Evolutionary conservation across 2,113 vertebrate species (phyloP).

Genomic region (Petromus typicus): DNA sequence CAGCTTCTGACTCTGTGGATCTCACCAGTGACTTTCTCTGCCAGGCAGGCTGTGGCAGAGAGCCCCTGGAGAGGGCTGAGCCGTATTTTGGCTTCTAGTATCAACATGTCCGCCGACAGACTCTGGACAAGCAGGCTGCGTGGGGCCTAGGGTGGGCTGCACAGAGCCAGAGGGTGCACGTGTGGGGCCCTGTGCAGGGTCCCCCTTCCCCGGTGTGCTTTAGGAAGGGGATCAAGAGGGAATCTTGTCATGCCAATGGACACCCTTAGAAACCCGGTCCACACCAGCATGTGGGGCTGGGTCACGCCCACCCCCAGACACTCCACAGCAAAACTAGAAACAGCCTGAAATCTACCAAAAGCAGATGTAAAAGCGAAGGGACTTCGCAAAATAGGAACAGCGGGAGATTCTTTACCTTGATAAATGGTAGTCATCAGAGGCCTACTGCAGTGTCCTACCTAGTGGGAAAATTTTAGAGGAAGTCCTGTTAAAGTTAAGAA

Average conservation of each 20-base stretch:
- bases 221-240: not conserved
- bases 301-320: not conserved
- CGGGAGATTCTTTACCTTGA: not conserved
- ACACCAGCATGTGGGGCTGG: not conserved
- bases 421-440: constrained; percentile 17
- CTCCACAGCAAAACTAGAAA: not conserved
- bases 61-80: not conserved
- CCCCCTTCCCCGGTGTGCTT: not conserved
- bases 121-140: not conserved
- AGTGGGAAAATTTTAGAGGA: not conserved
- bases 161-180: not conserved
- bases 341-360: not conserved
- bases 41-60: not conserved
- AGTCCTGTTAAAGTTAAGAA: not conserved
- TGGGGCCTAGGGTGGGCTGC: not conserved
- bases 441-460: not conserved
- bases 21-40: not conserved
- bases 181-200: not conserved
- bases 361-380: constrained; percentile 30
- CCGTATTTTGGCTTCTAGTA: not conserved
- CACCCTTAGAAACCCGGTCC: not conserved
- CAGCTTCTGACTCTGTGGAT: not conserved
- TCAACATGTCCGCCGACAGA: not conserved
- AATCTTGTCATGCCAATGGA: not conserved
- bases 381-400: constrained; percentile 24